A percentile compares a stretch with the other conserved stretches of the same genome.
Evolutionary conservation across 2,888 invertebrate genomes (phyloP).

Genomic region (Leptinotarsa peninsularis): DNA sequence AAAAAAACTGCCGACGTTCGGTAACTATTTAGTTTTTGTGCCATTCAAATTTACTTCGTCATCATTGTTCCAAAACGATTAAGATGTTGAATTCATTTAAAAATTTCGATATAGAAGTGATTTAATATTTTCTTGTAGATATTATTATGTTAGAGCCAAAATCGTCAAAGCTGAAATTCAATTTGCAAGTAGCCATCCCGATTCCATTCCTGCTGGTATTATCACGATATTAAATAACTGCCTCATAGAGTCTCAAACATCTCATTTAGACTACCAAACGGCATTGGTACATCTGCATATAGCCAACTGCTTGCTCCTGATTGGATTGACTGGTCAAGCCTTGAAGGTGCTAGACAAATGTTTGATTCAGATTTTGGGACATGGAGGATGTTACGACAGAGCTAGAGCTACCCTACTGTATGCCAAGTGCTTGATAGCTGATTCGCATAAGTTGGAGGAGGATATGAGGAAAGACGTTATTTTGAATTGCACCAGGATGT

Average conservation of each 20-base stretch:
- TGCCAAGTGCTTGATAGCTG: conserved; percentile 82
- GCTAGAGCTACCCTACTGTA: conserved; percentile 82
- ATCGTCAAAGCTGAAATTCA: conserved; percentile 78
- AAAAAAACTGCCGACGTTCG: no score
- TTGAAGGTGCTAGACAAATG: conserved; percentile 73
- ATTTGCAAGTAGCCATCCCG: conserved; percentile 68
- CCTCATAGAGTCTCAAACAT: conserved; percentile 78
- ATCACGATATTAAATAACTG: conserved; percentile 76
- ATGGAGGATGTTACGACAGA: conserved; percentile 85
- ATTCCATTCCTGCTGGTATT: conserved; percentile 69
- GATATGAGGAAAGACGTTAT: conserved; percentile 69
- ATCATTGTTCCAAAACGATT: no score
- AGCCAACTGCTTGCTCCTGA: conserved; percentile 80
- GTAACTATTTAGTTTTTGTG: no score
- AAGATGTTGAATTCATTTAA: not conserved
- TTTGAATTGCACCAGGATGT: conserved; percentile 71
- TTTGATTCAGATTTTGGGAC: conserved; percentile 74
- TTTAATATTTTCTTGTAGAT: conserved; percentile 46
- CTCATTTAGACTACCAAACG: conserved; percentile 82
- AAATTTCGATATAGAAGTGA: not conserved
- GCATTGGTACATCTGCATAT: conserved; percentile 83
- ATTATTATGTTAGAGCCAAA: conserved; percentile 75
- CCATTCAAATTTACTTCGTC: no score
- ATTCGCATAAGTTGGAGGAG: conserved; percentile 66
- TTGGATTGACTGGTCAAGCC: conserved; percentile 84